These are phyloP conservation scores for Agrypnus murinus DNA, from an alignment of 2,888 invertebrate genomes.

Conservation along the genomic window DNA sequence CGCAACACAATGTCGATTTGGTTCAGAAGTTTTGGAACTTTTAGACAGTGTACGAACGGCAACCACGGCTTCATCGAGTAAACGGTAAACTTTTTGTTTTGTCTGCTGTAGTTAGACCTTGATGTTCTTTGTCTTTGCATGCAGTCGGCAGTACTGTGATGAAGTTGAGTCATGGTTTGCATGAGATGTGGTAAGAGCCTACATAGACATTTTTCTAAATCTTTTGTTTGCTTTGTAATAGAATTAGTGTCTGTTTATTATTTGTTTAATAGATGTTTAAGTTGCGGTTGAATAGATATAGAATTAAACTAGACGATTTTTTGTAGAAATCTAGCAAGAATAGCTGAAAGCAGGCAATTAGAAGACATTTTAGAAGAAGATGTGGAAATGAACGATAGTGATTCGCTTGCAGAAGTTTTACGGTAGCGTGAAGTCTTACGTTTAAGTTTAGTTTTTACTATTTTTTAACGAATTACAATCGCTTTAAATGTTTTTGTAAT, in stretches of 20 bases:
- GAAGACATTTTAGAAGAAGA: conserved; percentile 69
- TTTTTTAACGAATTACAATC: conserved; percentile 39
- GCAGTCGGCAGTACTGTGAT: conserved; percentile 65
- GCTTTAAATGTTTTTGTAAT: conserved; percentile 46
- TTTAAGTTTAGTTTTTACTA: conserved; percentile 29
- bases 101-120: conserved; percentile 26
- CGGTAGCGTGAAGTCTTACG: conserved; percentile 46
- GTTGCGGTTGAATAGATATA: background rate
- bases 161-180: conserved; percentile 67
- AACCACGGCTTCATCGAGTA: conserved; percentile 61
- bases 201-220: background rate
- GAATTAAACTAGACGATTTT: conserved; percentile 11
- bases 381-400: conserved; percentile 65
- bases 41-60: conserved; percentile 65
- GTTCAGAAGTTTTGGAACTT: conserved; percentile 65
- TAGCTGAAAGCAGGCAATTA: conserved; percentile 66
- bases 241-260: no score
- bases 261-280: background rate
- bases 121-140: conserved; percentile 54
- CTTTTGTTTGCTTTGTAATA: background rate
- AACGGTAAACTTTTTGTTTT: conserved; percentile 63
- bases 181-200: conserved; percentile 60
- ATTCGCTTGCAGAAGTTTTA: conserved; percentile 34
- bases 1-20: conserved; percentile 73
- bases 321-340: conserved; percentile 68